These are phyloP conservation scores for Phoxinus dragarum DNA, from an alignment of 2,797 vertebrate genomes.

Conservation along the genomic window DNA sequence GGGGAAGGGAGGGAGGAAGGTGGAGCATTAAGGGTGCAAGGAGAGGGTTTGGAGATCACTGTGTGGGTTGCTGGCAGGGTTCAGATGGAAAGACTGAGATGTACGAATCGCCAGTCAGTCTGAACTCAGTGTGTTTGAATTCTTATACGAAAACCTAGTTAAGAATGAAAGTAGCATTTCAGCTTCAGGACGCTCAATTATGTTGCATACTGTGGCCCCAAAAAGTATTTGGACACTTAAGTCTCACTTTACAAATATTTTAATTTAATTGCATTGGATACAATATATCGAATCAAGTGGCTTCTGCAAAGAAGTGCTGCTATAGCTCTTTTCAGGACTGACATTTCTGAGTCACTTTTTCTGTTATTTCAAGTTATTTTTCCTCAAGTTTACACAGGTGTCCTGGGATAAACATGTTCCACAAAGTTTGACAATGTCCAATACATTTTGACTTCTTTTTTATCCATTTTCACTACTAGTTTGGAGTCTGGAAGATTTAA, in stretches of 20 bases:
- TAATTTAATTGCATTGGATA: neutral
- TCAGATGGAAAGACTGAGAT: slow-evolving; percentile 71
- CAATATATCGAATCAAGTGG: neutral
- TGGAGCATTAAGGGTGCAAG: slow-evolving; percentile 44
- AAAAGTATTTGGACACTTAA: neutral
- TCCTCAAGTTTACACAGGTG: neutral
- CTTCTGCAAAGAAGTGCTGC: neutral
- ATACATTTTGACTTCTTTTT: neutral
- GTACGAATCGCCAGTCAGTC: slow-evolving; percentile 18
- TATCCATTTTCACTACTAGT: neutral
- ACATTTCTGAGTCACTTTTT: neutral
- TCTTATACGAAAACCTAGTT: slow-evolving; percentile 65
- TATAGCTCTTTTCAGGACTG: neutral
- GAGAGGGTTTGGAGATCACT: slow-evolving; percentile 63
- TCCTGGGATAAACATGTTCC: neutral
- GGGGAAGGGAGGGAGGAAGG: slow-evolving; percentile 55
- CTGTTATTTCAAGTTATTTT: neutral
- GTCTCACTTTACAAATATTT: neutral
- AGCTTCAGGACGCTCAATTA: neutral
- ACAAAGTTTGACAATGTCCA: neutral
- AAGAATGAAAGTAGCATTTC: slow-evolving; percentile 66
- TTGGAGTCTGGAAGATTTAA: neutral
- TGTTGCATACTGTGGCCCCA: neutral
- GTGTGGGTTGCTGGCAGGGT: slow-evolving; percentile 61
- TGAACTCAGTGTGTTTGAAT: slow-evolving; percentile 38